These are phyloP conservation scores for Eospalax fontanierii DNA, from an alignment of 2,797 vertebrate species.

Conservation along the genomic window DNA sequence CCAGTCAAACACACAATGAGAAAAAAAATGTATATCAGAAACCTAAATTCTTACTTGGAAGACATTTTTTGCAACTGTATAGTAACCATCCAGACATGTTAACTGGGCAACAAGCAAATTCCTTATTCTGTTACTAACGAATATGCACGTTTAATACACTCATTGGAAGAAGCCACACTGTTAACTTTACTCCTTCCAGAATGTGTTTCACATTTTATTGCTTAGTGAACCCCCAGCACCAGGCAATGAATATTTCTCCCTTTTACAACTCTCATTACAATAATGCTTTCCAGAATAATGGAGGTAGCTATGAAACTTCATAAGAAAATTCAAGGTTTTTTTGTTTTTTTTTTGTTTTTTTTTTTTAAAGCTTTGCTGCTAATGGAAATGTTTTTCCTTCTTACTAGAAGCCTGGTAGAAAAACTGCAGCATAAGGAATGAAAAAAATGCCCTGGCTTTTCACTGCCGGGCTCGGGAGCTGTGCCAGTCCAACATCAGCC, in stretches of 20 bases:
- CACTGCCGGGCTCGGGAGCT: not conserved
- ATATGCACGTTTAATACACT: not conserved
- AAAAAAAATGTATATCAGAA: slow-evolving; percentile 12
- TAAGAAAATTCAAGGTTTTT: slow-evolving; percentile 25
- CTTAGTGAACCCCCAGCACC: not conserved
- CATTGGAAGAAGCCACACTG: not conserved
- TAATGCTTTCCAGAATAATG: not conserved
- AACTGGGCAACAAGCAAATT: not conserved
- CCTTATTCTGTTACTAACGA: not conserved
- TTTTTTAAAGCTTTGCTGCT: not conserved
- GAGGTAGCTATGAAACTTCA: not conserved
- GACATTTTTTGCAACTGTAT: not conserved
- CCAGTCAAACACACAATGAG: not conserved
- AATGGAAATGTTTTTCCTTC: slow-evolving; percentile 39
- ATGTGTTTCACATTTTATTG: not conserved
- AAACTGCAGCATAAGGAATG: not conserved
- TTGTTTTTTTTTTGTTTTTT: too few species aligned
- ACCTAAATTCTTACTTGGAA: not conserved
- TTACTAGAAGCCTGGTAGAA: slow-evolving; percentile 32
- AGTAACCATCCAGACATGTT: not conserved
- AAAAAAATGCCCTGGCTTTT: not conserved
- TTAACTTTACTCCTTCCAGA: slow-evolving; percentile 44
- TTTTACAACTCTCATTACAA: slow-evolving; percentile 11
- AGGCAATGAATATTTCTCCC: slow-evolving; percentile 19
- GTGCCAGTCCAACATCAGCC: not conserved